A percentile compares a stretch with the other conserved stretches of the same genome.
Evolutionary conservation across 2,888 invertebrate genomes (phyloP).

Genomic region (Erebia ligea): DNA sequence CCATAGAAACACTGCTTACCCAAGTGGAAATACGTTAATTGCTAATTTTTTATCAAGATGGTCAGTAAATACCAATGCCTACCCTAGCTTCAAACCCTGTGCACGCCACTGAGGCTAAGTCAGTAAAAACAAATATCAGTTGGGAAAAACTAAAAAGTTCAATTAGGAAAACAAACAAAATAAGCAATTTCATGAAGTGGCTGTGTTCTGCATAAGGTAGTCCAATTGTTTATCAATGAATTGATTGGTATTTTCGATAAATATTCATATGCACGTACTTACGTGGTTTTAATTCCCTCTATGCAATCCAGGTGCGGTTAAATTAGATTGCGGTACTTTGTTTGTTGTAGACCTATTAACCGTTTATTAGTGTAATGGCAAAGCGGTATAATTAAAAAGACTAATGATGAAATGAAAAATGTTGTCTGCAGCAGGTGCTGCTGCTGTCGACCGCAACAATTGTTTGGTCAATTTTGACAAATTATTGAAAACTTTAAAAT

Average conservation of each 20-base stretch:
- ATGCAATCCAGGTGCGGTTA: slow-evolving; percentile 34
- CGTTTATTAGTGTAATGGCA: neutral
- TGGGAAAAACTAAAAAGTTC: too few species aligned
- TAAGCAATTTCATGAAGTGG: neutral
- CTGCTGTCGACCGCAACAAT: too few species aligned
- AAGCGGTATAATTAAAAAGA: neutral
- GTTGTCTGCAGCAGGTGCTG: neutral
- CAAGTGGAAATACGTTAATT: too few species aligned
- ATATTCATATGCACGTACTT: slow-evolving; percentile 19
- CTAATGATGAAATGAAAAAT: neutral
- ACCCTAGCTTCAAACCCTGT: too few species aligned
- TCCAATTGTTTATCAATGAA: neutral
- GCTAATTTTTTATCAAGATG: too few species aligned
- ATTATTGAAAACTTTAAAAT: too few species aligned
- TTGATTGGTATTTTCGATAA: slow-evolving; percentile 24
- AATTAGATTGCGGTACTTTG: slow-evolving; percentile 21
- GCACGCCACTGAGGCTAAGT: too few species aligned
- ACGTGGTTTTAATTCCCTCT: slow-evolving; percentile 31
- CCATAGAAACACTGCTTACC: too few species aligned
- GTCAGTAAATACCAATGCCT: too few species aligned
- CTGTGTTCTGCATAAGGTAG: neutral
- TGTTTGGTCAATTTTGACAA: too few species aligned
- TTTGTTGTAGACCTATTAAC: slow-evolving; percentile 16
- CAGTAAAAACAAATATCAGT: too few species aligned
- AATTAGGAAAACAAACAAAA: neutral